Evolutionary conservation across 2,888 invertebrate species (phyloP).

Genomic region (Rhodophaea formosa): DNA sequence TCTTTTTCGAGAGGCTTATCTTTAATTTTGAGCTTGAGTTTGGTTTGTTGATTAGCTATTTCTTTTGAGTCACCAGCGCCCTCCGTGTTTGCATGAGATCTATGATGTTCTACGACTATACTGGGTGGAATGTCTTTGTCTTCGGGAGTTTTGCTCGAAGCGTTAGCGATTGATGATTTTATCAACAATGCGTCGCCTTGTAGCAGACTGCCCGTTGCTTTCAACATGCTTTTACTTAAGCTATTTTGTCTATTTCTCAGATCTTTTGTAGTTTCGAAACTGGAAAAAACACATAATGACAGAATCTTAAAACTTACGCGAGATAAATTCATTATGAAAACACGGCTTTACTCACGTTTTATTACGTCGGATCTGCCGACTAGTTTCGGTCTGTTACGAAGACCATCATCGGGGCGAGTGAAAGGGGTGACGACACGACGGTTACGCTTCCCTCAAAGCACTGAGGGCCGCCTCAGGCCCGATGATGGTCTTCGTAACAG

Average conservation of each 20-base stretch:
- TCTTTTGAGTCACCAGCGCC: constrained; percentile 39
- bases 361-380: too few species aligned
- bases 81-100: constrained; percentile 36
- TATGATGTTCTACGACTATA: constrained; percentile 51
- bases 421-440: too few species aligned
- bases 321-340: too few species aligned
- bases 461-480: too few species aligned
- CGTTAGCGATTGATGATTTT: constrained; percentile 64
- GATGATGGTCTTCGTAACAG: too few species aligned
- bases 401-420: too few species aligned
- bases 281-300: constrained; percentile 31
- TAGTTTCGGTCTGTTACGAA: too few species aligned
- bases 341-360: too few species aligned
- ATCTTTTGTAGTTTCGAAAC: constrained; percentile 73
- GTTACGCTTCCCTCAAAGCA: too few species aligned
- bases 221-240: constrained; percentile 72
- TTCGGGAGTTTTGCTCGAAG: constrained; percentile 53
- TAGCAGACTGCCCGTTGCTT: constrained; percentile 64
- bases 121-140: constrained; percentile 61
- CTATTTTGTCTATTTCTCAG: constrained; percentile 72
- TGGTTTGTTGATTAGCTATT: constrained; percentile 52
- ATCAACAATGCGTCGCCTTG: constrained; percentile 71
- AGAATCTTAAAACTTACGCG: too few species aligned
- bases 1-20: constrained; percentile 63
- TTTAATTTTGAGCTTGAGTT: constrained; percentile 55